phyloP scores from a whole-genome alignment of 2,797 vertebrate species.

The Eidolon dupreanum region DNA sequence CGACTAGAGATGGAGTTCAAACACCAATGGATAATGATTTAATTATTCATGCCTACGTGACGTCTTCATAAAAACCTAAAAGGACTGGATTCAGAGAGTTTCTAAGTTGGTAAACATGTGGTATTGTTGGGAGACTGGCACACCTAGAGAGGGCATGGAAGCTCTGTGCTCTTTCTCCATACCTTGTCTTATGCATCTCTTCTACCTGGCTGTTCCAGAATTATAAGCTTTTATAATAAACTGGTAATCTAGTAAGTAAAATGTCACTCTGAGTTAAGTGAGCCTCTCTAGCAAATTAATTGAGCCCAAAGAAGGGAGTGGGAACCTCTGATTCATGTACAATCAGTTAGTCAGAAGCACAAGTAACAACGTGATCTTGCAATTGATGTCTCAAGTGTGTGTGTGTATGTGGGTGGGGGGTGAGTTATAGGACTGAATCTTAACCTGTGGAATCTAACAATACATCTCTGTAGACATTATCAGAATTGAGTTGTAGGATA shows the following conservation, averaged over 20 bases:
- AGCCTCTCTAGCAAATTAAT: neutral
- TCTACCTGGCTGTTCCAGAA: neutral
- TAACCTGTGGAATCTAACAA: neutral
- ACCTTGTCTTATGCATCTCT: neutral
- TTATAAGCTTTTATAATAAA: neutral
- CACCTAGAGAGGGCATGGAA: neutral
- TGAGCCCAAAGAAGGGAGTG: neutral
- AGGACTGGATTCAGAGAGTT: neutral
- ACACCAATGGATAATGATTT: neutral
- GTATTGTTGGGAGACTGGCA: too few relatives aligned
- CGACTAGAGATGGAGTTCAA: neutral
- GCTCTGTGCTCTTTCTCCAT: neutral
- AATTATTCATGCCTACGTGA: neutral
- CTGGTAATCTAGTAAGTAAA: neutral
- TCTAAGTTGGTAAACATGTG: neutral
- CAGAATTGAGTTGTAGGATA: neutral
- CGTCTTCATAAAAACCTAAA: neutral
- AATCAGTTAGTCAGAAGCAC: neutral
- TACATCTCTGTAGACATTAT: too few relatives aligned
- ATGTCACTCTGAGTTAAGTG: neutral
- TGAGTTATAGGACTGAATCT: neutral
- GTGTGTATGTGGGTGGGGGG: neutral
- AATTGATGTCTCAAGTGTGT: neutral
- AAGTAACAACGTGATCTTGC: neutral
- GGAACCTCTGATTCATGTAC: neutral